Conservation (phyloP, 35 echinoderm and acorn worm genomes). For the Antedon bifida region DNA sequence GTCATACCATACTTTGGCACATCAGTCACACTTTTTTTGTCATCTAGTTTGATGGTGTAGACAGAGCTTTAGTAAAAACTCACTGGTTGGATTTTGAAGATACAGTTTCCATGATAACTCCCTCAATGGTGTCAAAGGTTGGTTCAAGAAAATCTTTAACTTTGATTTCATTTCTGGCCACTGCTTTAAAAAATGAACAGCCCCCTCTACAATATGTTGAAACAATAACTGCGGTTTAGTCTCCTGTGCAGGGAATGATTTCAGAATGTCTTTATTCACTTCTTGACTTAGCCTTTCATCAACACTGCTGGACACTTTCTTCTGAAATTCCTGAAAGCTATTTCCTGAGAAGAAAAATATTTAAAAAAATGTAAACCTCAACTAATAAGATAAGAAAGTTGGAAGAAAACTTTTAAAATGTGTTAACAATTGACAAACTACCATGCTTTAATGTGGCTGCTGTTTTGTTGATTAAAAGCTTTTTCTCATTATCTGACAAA, state of each 20-base stretch:
- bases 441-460: neutral
- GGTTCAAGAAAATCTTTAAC: constrained; percentile 62
- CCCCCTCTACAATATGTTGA: constrained; percentile 27
- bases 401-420: no score
- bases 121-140: constrained; percentile 30
- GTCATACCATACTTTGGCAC: no score
- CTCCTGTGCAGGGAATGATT: constrained; percentile 8
- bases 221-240: constrained; percentile 54
- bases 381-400: no score
- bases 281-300: constrained; percentile 6
- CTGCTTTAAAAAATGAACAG: constrained; percentile 33
- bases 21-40: no score
- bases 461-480: neutral
- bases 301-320: neutral
- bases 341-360: neutral
- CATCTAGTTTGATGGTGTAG: no score
- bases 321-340: neutral
- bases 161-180: constrained; percentile 88
- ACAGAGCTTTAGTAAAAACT: no score
- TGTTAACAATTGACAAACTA: neutral
- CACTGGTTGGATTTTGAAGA: constrained; percentile 65
- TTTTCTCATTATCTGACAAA: constrained; percentile 14
- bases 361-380: neutral
- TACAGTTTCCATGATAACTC: constrained; percentile 45
- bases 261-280: constrained; percentile 15